phyloP scores from a whole-genome alignment of 2,797 vertebrate genomes.

The Acrocephalus scirpaceus region DNA sequence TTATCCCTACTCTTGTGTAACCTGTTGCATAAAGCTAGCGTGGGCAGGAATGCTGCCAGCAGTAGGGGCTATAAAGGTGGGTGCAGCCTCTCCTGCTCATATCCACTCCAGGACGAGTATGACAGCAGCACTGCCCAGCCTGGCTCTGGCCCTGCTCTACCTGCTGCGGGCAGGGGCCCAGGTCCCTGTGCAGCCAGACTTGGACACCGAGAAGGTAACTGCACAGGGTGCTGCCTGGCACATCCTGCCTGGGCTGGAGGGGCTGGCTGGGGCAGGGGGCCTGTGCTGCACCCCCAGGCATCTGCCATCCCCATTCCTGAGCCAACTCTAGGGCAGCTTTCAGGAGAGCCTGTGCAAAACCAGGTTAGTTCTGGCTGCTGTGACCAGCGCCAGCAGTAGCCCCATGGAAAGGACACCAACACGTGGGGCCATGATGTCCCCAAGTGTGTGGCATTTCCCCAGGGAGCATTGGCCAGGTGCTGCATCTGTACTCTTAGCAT shows the following conservation, averaged over 20 bases:
- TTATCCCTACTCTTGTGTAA: slow-evolving; percentile 22
- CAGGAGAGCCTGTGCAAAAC: not conserved
- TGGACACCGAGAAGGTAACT: not conserved
- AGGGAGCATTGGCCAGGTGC: not conserved
- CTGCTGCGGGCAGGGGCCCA: not conserved
- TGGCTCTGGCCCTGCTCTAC: not conserved
- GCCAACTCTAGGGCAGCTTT: not conserved
- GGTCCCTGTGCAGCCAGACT: not conserved
- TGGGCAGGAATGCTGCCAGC: not conserved
- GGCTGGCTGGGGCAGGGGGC: not conserved
- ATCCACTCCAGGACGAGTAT: not conserved
- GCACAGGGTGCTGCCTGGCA: not conserved
- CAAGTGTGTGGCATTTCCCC: fast-evolving
- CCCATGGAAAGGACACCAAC: not conserved
- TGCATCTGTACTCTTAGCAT: not conserved
- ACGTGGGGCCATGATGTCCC: fast-evolving
- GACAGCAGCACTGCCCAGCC: not conserved
- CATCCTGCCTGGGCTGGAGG: not conserved
- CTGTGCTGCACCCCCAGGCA: fast-evolving
- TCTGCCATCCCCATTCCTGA: not conserved
- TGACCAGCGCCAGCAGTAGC: not conserved
- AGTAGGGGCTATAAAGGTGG: not conserved
- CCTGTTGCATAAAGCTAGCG: not conserved
- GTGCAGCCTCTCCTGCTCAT: not conserved
- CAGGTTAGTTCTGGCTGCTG: not conserved